phyloP scores from a whole-genome alignment of 92 coral and sea anemone species.

The Epizoanthus scotinus region DNA sequence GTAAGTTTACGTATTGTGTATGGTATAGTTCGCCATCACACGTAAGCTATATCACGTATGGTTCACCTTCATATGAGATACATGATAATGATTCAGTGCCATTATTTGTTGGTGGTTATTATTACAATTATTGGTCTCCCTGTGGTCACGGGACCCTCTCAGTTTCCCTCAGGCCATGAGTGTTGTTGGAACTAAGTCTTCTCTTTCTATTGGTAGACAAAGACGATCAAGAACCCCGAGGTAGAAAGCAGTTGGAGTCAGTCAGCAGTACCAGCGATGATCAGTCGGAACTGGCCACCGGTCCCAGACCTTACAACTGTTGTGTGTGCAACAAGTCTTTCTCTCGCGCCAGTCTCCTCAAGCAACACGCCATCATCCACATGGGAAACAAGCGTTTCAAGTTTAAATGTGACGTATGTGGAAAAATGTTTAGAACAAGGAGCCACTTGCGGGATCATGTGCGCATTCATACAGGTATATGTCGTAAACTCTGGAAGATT shows the following conservation, averaged over 20 bases:
- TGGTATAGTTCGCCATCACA: too few species aligned
- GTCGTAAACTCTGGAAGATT: background rate
- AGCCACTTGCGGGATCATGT: conserved; percentile 97
- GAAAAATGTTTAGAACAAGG: conserved; percentile 94
- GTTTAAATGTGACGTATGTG: conserved; percentile 95
- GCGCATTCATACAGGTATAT: conserved; percentile 94
- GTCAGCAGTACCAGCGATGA: conserved; percentile 15
- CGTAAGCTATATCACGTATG: too few species aligned
- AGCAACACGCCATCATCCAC: conserved; percentile 97
- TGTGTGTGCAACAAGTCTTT: conserved; percentile 84
- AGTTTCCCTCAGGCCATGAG: too few species aligned
- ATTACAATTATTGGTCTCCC: too few species aligned
- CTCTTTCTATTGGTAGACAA: background rate
- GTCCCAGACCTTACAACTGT: conserved; percentile 68
- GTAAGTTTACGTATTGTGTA: too few species aligned
- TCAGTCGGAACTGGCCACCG: background rate
- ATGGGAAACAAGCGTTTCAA: conserved; percentile 97
- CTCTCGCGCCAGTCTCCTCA: conserved; percentile 90
- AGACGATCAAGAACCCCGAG: background rate
- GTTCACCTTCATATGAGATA: too few species aligned
- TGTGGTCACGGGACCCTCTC: too few species aligned
- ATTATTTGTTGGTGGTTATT: too few species aligned
- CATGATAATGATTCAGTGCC: too few species aligned
- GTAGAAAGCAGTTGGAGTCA: background rate
- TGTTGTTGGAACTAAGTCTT: too few species aligned